Conservation (phyloP, 2,113 vertebrate species). For the Anarhynchus alexandrinus region DNA sequence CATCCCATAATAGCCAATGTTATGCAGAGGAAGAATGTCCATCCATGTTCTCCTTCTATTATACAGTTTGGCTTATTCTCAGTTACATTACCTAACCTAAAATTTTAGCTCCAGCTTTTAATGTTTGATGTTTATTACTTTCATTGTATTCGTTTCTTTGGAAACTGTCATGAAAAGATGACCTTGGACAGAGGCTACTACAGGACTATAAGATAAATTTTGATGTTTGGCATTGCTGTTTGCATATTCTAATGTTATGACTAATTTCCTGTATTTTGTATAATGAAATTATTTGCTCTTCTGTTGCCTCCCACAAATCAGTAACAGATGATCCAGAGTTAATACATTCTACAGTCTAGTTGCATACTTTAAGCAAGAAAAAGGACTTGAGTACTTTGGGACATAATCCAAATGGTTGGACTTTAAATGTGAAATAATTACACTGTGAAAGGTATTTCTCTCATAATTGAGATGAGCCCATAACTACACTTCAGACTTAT, state of each 20-base stretch:
- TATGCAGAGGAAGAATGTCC: background rate
- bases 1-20: background rate
- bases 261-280: background rate
- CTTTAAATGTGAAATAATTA: slow-evolving; percentile 27
- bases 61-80: background rate
- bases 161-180: background rate
- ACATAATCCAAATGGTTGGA: background rate
- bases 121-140: background rate
- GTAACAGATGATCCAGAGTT: background rate
- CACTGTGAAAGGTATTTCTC: background rate
- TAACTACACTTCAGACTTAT: slow-evolving; percentile 4
- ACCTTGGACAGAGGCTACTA: background rate
- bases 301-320: background rate
- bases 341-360: background rate
- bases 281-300: background rate
- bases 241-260: background rate
- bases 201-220: background rate
- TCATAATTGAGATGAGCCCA: background rate
- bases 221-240: background rate
- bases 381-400: background rate
- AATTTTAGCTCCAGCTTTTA: background rate
- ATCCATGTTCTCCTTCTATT: background rate
- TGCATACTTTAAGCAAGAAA: background rate
- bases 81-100: background rate
- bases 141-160: background rate